Evolutionary conservation across 2,113 vertebrate genomes (phyloP).

Genomic region (Chloropsis hardwickii): DNA sequence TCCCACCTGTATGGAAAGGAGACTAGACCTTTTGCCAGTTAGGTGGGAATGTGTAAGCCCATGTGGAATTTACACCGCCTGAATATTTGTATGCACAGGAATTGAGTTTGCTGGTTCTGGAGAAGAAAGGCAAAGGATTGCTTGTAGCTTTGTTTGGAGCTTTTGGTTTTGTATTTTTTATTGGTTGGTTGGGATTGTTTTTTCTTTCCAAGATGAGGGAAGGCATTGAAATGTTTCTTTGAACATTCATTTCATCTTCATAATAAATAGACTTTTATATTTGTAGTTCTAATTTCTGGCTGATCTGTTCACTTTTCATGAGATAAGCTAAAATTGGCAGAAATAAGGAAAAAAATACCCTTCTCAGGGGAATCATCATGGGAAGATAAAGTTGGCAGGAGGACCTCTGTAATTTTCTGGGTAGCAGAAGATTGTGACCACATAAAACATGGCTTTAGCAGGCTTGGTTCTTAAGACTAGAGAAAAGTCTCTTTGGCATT

Average conservation of each 20-base stretch:
- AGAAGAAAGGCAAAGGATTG: not conserved
- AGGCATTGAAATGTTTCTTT: not conserved
- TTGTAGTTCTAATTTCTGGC: not conserved
- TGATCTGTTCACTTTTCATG: not conserved
- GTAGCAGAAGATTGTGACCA: not conserved
- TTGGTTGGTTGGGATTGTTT: not conserved
- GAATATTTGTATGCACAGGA: not conserved
- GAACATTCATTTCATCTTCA: not conserved
- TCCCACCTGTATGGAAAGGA: not conserved
- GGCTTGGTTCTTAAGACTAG: not conserved
- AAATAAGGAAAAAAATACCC: not conserved
- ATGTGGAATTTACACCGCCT: accelerated
- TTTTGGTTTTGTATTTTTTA: not conserved
- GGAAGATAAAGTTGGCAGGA: not conserved
- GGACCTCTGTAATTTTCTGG: not conserved
- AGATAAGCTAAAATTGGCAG: not conserved
- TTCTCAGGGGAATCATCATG: not conserved
- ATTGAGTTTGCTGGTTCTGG: not conserved
- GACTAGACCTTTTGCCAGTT: not conserved
- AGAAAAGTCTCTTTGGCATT: not conserved
- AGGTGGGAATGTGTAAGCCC: not conserved
- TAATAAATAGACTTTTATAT: not conserved
- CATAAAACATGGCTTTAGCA: not conserved
- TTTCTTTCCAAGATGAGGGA: not conserved
- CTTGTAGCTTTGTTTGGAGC: not conserved